Base-by-base conservation (phyloP, 2,888 invertebrate genomes). In the Esperia sulphurella region DNA sequence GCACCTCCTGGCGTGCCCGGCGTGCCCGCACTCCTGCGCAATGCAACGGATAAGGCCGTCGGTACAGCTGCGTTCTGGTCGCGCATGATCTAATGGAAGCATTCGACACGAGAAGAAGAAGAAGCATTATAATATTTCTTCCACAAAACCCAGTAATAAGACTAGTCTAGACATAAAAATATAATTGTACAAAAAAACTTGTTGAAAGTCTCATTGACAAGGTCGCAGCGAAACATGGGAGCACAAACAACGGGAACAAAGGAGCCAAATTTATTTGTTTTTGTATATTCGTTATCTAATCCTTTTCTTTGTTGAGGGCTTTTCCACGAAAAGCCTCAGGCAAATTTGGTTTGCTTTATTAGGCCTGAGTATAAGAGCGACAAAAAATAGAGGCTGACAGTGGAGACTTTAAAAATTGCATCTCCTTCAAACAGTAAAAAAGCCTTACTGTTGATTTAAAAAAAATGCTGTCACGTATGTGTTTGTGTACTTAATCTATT, bases 271-370 rank as follows among this genome's bases (percentile, higher is more conserved):
- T 65, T 67, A 63, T 69, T 68, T 70, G 61, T 68, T 68, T 68
- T 64, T 71, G 62, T 66, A 59, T 63, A 68, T 69, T 69, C 59
- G 63, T 71, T 73, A 68, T 69, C 63, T 69, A 67, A 71, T 64
- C 61, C 63, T 55, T 61, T 59, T 63, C 63, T 69, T 73, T 72
- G 67, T 71, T 56, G 55, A 57, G 57, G 51, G 51, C 53, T 62
- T 61, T 63, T 55, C 39, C 59, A 58, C 58, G 53, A 51, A 58
- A 53, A 63, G 63, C 70, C 62, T 55, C 58, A 48, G 65, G 72
- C 68, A 62, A 70, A 69, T 69, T 71, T 58, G 53, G 55, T 61
- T 65, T 62, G 54, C 52, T 64, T 65, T 63, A 61, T 63, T 65
- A 53, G 51, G 53, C 53, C 52, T 49, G 54, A 54, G 61, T 63